Base-by-base conservation (phyloP, 64 coral and sea anemone species). In the Pocillopora verrucosa region DNA sequence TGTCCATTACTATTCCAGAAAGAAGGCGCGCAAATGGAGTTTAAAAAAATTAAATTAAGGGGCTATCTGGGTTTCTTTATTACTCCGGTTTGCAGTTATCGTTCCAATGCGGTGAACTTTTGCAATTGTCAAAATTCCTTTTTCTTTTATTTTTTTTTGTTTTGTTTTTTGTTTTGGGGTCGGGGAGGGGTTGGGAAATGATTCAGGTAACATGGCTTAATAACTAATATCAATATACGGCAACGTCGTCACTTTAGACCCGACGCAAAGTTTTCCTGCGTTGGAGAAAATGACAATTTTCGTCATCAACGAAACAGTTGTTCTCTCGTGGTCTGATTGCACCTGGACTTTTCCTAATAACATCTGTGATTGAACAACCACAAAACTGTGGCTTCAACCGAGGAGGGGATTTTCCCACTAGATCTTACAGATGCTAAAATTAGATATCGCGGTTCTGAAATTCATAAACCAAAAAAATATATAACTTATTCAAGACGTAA, bases 381-480 rank as follows among this genome's bases (percentile, higher is more conserved):
- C 63, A 25, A 65, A 70, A 85, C 36, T 17, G 37, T 72, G 65
- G 35, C 60, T 38, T 65, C 38, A 17, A 36, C 34, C 19, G 51
- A 65, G 61, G 63, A 34, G 41, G 7, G 36, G n/a, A 25, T 85
- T 70, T 72, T 72, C 82, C 82, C 65, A 85, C 30, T 69, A 34
- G 63, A 12, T 84, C 63, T 36, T 62, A 19, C 61, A 85, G 36
- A 65, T 85, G 38, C 82, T 72, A 85, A 72, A 85, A 65, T 51
- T 85, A 65, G 82, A 67, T 72, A 85, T 57, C 37, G 65, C 37
- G 82, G 82, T 24, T 85, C 57, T 85, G 82, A 15, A 1, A 85
- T 85, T 38, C 22, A 13, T 13, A 72, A 57, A 85, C 65, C 82
- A 72, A 56, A 56, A 38, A 20, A 25, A 72, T 72, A 10, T 57